Evolutionary conservation across 2,888 invertebrate genomes (phyloP).

Genomic region (Agriopis leucophaearia): DNA sequence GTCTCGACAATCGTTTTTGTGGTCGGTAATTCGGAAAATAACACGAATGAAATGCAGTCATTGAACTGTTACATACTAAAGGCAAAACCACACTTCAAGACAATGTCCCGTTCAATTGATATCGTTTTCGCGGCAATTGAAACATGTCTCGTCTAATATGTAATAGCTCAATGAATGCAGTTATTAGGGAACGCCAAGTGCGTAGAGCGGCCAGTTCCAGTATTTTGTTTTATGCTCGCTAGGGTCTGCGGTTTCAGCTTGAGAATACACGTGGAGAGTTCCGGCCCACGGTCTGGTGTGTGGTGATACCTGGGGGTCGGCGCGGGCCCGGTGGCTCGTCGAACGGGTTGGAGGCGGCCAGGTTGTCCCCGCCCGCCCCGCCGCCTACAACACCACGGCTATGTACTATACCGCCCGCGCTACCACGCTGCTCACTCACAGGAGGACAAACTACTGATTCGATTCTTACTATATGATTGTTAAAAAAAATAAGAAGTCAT

Average conservation of each 20-base stretch:
- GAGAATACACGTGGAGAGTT: neutral
- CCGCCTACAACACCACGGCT: conserved; percentile 80
- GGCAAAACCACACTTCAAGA: too few species aligned
- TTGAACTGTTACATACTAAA: too few species aligned
- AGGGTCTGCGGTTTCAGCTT: too few species aligned
- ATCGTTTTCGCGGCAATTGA: too few species aligned
- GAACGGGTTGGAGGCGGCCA: conserved; percentile 95
- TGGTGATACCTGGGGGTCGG: conserved; percentile 81
- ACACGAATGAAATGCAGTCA: neutral
- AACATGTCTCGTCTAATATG: too few species aligned
- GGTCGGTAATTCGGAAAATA: neutral
- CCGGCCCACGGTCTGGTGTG: conserved; percentile 56
- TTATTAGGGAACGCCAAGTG: too few species aligned
- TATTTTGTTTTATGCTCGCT: too few species aligned
- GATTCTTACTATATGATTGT: neutral
- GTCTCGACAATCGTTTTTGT: neutral
- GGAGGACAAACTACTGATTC: conserved; percentile 44
- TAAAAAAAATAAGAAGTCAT: too few species aligned
- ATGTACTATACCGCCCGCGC: conserved; percentile 54
- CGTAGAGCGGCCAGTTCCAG: too few species aligned
- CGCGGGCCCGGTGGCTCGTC: conserved; percentile 90
- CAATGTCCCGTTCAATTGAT: too few species aligned
- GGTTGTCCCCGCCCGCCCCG: conserved; percentile 89
- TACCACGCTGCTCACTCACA: conserved; percentile 37
- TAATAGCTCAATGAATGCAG: too few species aligned